A percentile compares a stretch with the other conserved stretches of the same genome.
These are phyloP conservation scores for Enteromius trimaculatus DNA, from an alignment of 2,797 vertebrate species.

Conservation along the genomic window DNA sequence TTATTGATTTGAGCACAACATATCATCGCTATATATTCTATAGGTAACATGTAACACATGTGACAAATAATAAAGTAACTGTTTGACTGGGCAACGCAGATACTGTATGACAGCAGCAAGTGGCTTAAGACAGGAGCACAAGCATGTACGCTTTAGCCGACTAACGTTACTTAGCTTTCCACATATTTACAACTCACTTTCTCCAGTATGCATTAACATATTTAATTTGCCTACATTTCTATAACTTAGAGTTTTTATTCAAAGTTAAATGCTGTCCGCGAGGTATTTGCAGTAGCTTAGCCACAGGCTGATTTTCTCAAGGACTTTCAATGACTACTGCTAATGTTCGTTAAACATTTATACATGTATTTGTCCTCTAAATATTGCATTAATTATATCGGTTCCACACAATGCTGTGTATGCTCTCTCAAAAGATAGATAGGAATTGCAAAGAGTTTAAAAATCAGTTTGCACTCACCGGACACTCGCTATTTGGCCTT, in stretches of 20 bases:
- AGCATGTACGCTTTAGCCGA: not conserved
- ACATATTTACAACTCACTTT: not conserved
- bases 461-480: slow-evolving; percentile 63
- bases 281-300: not conserved
- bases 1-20: not conserved
- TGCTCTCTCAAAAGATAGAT: not conserved
- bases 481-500: slow-evolving; percentile 77
- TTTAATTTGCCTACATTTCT: not conserved
- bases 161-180: not conserved
- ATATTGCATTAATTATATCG: not conserved
- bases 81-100: not conserved
- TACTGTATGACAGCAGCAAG: not conserved
- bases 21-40: not conserved
- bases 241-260: not conserved
- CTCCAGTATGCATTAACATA: not conserved
- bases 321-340: slow-evolving; percentile 65
- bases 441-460: not conserved
- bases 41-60: not conserved
- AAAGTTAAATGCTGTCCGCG: not conserved
- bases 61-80: not conserved
- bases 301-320: slow-evolving; percentile 56
- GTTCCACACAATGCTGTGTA: not conserved
- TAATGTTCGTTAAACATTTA: not conserved
- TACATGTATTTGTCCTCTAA: not conserved
- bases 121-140: not conserved